Evolutionary conservation across 2,888 invertebrate species (phyloP).

Genomic region (Drosophila putrida): DNA sequence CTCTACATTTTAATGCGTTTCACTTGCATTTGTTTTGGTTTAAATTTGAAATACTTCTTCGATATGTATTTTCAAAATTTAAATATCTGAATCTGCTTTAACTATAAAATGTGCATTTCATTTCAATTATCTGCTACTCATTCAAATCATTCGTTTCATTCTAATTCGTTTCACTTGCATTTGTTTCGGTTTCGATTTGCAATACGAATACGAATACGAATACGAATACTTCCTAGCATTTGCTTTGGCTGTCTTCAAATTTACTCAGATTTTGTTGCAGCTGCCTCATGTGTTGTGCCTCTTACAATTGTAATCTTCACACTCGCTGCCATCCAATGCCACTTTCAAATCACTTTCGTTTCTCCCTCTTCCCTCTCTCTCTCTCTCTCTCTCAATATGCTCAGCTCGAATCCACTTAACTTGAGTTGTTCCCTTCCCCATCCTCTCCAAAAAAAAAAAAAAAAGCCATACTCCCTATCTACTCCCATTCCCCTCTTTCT

Average conservation of each 20-base stretch:
- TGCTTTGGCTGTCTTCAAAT: conserved; percentile 7
- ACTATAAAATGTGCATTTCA: too few relatives aligned
- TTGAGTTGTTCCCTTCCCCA: conserved; percentile 9
- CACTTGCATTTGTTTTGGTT: too few relatives aligned
- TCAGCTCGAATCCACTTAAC: conserved; percentile 37
- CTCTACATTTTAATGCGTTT: too few relatives aligned
- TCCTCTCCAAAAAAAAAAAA: background rate
- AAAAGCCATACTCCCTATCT: background rate
- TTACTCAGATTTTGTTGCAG: background rate
- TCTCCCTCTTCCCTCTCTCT: background rate
- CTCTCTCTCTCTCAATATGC: background rate
- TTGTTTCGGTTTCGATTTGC: background rate
- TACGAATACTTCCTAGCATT: background rate
- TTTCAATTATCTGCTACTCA: background rate
- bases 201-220: background rate
- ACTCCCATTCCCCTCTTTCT: background rate
- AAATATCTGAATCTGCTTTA: too few relatives aligned
- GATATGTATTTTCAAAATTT: too few relatives aligned
- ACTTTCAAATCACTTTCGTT: conserved; percentile 59
- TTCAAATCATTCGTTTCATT: too few relatives aligned
- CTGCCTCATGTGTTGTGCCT: conserved; percentile 12
- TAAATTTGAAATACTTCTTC: too few relatives aligned
- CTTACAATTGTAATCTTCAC: conserved; percentile 41
- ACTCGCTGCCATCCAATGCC: conserved; percentile 44
- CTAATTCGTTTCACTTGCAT: background rate